Conservation (phyloP, 2,888 invertebrate species). For the Xylocampa areola region DNA sequence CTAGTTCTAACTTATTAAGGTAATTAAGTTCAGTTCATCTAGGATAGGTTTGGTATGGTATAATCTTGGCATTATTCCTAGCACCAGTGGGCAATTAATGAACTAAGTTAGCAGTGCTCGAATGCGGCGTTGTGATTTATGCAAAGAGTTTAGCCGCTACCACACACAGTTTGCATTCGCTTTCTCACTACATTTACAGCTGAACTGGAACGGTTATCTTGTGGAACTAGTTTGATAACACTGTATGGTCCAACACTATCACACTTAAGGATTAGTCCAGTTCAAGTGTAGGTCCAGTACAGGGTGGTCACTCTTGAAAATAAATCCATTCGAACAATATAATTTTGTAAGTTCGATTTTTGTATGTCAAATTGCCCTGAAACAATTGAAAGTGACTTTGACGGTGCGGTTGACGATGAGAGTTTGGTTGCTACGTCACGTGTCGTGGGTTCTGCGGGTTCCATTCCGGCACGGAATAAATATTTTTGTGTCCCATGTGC, state of each 20-base stretch:
- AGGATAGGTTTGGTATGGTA: slow-evolving; percentile 38
- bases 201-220: slow-evolving; percentile 36
- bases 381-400: too few relatives aligned
- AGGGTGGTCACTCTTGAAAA: too few relatives aligned
- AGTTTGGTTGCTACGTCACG: too few relatives aligned
- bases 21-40: slow-evolving; percentile 38
- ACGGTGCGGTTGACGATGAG: too few relatives aligned
- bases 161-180: slow-evolving; percentile 53
- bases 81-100: slow-evolving; percentile 67
- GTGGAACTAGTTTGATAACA: slow-evolving; percentile 14
- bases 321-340: too few relatives aligned
- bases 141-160: slow-evolving; percentile 59
- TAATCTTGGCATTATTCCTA: slow-evolving; percentile 58
- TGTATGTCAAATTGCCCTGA: too few relatives aligned
- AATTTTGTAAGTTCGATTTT: too few relatives aligned
- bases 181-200: slow-evolving; percentile 53
- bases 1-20: slow-evolving; percentile 16
- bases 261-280: neutral
- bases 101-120: slow-evolving; percentile 63
- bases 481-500: too few relatives aligned
- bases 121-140: slow-evolving; percentile 68
- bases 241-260: neutral
- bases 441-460: too few relatives aligned
- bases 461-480: too few relatives aligned
- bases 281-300: too few relatives aligned